phyloP scores from a whole-genome alignment of 2,113 vertebrate genomes.

The Passer domesticus region DNA sequence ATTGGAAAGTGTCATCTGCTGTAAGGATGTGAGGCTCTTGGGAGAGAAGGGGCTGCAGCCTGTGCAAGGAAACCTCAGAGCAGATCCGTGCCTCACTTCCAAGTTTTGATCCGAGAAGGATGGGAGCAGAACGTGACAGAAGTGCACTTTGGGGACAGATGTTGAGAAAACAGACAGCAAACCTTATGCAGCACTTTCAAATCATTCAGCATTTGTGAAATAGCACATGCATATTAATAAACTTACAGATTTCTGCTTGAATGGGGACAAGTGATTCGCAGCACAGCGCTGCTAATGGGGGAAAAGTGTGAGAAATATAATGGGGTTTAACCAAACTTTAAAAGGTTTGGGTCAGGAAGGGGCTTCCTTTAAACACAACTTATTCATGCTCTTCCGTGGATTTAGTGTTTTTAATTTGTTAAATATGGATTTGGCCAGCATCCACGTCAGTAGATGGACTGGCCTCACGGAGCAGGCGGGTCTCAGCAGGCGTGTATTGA shows the following conservation, averaged over 20 bases:
- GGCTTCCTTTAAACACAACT: not conserved
- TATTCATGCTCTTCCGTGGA: not conserved
- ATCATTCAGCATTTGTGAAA: not conserved
- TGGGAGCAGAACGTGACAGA: not conserved
- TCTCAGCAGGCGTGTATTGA: not conserved
- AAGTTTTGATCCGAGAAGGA: not conserved
- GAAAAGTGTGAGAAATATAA: not conserved
- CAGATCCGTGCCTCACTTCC: not conserved
- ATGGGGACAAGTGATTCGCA: not conserved
- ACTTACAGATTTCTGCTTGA: not conserved
- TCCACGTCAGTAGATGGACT: not conserved
- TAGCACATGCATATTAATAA: not conserved
- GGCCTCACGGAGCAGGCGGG: not conserved
- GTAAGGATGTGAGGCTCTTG: not conserved
- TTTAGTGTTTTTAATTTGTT: not conserved
- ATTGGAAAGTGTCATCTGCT: constrained; percentile 45
- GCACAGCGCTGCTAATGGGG: not conserved
- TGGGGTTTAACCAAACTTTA: not conserved
- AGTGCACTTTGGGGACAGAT: constrained; percentile 16
- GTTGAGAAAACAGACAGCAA: constrained; percentile 19
- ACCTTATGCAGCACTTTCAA: constrained; percentile 2
- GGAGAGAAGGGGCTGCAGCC: not conserved
- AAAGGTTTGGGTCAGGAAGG: not conserved
- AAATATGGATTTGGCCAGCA: not conserved
- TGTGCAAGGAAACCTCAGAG: not conserved